Percentiles rank a stretch among this genome's conserved stretches.
Conservation (phyloP, 2,888 invertebrate genomes). For the Hecatera dysodea region DNA sequence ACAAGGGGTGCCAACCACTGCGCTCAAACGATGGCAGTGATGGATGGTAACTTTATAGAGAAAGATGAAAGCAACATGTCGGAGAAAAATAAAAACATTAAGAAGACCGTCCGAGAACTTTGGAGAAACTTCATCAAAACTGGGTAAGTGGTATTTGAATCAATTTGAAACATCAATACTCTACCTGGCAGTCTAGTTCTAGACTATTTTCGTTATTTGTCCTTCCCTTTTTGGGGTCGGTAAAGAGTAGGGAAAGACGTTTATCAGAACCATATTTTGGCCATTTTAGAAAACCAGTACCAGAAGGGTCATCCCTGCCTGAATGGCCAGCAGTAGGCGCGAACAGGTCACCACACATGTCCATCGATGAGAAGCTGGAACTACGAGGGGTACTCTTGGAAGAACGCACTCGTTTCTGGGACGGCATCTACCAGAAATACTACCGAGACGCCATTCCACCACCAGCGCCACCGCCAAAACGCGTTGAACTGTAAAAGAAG, state of each 20-base stretch:
- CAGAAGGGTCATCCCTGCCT: constrained; percentile 39
- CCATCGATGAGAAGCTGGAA: constrained; percentile 54
- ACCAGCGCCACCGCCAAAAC: constrained; percentile 19
- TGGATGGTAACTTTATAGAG: constrained; percentile 47
- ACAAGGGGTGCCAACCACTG: constrained; percentile 65
- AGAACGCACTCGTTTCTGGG: constrained; percentile 62
- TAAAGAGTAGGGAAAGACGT: too few species aligned
- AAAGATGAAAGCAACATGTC: constrained; percentile 38
- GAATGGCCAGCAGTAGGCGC: constrained; percentile 61
- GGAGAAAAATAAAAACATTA: constrained; percentile 56
- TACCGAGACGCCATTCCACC: constrained; percentile 32
- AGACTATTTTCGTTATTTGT: neutral
- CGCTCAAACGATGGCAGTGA: constrained; percentile 59
- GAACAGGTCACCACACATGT: constrained; percentile 62
- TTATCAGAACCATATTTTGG: neutral
- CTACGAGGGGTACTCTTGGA: constrained; percentile 46
- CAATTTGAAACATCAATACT: neutral
- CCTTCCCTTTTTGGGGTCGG: neutral
- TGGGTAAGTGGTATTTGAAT: constrained; percentile 53
- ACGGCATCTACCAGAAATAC: constrained; percentile 62
- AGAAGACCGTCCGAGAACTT: constrained; percentile 62
- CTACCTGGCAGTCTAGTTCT: neutral
- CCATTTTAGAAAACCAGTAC: constrained; percentile 25
- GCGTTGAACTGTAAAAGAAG: constrained; percentile 19
- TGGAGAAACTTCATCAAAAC: constrained; percentile 68